These are phyloP conservation scores for Seira ritae DNA, from an alignment of 2,888 invertebrate genomes.

Conservation along the genomic window DNA sequence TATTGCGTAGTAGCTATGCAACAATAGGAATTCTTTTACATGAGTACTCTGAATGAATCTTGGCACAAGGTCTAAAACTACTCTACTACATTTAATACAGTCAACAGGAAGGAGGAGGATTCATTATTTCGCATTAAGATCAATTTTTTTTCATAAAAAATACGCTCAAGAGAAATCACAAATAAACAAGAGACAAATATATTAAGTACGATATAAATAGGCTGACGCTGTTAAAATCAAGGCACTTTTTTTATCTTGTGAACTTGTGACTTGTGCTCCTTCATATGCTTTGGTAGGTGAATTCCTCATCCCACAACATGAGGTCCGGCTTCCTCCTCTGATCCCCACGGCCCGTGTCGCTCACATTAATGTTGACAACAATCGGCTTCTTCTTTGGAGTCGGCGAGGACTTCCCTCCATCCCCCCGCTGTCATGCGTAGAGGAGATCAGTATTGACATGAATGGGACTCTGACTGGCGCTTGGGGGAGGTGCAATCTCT, in stretches of 20 bases:
- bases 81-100: too few species aligned
- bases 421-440: conserved; percentile 40
- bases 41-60: too few species aligned
- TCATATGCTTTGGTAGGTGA: conserved; percentile 27
- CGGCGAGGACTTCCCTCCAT: neutral
- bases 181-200: neutral
- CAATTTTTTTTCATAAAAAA: neutral
- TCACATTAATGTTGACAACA: neutral
- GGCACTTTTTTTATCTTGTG: neutral
- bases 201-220: neutral
- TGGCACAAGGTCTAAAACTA: too few species aligned
- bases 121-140: too few species aligned
- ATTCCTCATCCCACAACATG: conserved; percentile 50
- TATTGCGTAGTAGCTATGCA: too few species aligned
- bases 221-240: neutral
- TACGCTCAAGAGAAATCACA: neutral
- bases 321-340: conserved; percentile 21
- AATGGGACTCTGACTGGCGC: conserved; percentile 43
- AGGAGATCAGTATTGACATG: conserved; percentile 53
- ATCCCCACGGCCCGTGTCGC: neutral
- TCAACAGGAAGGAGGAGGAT: too few species aligned
- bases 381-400: conserved; percentile 6
- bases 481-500: conserved; percentile 58
- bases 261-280: neutral
- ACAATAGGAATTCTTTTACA: too few species aligned